Percentiles rank a stretch among this genome's conserved stretches.
Conservation (phyloP, 2,113 vertebrate genomes). For the Leptobrachium leishanense region DNA sequence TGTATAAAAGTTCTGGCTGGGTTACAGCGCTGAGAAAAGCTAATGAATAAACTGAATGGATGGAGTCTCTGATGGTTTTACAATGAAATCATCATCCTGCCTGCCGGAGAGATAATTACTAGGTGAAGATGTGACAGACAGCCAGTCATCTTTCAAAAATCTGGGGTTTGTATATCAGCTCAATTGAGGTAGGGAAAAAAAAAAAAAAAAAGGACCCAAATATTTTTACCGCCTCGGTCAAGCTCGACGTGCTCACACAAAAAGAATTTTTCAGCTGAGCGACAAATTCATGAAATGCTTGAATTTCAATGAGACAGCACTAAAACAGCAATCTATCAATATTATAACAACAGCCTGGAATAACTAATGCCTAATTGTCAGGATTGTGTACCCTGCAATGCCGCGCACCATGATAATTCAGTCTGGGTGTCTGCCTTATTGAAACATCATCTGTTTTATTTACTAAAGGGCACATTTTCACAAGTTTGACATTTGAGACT, state of each 20-base stretch:
- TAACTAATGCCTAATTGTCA: slow-evolving; percentile 20
- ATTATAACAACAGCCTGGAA: slow-evolving; percentile 20
- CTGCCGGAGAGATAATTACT: slow-evolving; percentile 30
- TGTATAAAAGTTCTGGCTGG: slow-evolving; percentile 19
- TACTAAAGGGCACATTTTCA: neutral
- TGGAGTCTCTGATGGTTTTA: slow-evolving; percentile 22
- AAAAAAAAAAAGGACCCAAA: neutral
- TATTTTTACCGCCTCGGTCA: slow-evolving; percentile 27
- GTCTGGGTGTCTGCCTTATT: neutral
- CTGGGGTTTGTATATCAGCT: neutral
- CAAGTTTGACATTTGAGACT: neutral
- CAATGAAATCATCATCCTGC: slow-evolving; percentile 15
- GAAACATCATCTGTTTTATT: neutral
- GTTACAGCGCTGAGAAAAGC: slow-evolving; percentile 10
- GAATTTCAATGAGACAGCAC: slow-evolving; percentile 37
- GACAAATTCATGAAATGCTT: slow-evolving; percentile 22
- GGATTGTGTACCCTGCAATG: neutral
- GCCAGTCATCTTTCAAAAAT: neutral
- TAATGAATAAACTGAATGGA: slow-evolving; percentile 48
- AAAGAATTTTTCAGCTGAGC: slow-evolving; percentile 7
- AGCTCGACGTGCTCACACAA: slow-evolving; percentile 13
- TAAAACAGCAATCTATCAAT: slow-evolving; percentile 37
- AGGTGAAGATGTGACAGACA: slow-evolving; percentile 24
- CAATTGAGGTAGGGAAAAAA: neutral
- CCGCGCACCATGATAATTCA: neutral